Evolutionary conservation across 2,888 invertebrate genomes (phyloP).

Genomic region (Eremobia ochroleuca): DNA sequence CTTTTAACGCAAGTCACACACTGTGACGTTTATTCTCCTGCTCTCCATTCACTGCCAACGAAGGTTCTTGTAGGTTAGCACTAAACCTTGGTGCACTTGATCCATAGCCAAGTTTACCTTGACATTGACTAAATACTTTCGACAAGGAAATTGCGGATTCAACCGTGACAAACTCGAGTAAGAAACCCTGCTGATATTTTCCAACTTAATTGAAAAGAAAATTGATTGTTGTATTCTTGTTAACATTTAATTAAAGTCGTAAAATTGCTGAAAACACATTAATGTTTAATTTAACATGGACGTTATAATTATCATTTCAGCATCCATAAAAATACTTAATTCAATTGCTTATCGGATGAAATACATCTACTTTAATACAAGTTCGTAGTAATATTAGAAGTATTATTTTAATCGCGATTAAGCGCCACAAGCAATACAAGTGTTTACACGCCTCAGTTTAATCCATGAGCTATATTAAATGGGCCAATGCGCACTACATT

Average conservation of each 20-base stretch:
- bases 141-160: conserved; percentile 69
- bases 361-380: conserved; percentile 2
- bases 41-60: conserved; percentile 46
- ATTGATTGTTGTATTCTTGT: conserved; percentile 9
- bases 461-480: neutral
- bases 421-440: neutral
- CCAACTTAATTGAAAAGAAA: conserved; percentile 25
- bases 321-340: conserved; percentile 2
- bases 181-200: conserved; percentile 16
- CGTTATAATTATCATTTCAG: conserved; percentile 11
- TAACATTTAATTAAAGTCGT: conserved; percentile 21
- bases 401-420: neutral
- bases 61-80: conserved; percentile 41
- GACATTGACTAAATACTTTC: conserved; percentile 71
- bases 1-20: conserved; percentile 27
- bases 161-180: conserved; percentile 43
- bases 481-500: conserved; percentile 26
- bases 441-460: conserved; percentile 24
- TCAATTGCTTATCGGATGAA: conserved; percentile 4
- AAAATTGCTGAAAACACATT: conserved; percentile 11
- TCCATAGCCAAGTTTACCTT: conserved; percentile 61
- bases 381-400: neutral
- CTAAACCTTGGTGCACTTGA: conserved; percentile 57
- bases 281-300: conserved; percentile 22
- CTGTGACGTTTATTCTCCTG: conserved; percentile 35